Base-by-base conservation (phyloP, 2,113 vertebrate genomes). In the Ophthalmolycus amberensis region DNA sequence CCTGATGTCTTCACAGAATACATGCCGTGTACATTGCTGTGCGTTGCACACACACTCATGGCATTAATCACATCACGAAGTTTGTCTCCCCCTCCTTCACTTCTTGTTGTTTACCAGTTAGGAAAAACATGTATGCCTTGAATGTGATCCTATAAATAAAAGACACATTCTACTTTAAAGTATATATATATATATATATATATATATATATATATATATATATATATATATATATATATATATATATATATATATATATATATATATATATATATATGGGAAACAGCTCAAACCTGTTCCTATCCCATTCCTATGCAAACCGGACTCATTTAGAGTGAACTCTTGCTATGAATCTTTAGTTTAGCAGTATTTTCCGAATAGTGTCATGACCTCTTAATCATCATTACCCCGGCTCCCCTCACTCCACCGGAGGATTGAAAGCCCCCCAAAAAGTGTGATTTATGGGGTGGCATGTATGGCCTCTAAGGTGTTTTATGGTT, bases 401-500 rank as follows among this genome's bases (percentile, higher is more conserved):
- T 87, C 62, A 73, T 88, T 63, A 69, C 64, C 25, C 25, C 16
- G 46, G 68, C 69, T 83, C 44, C 37, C 40, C 59, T 79, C 75
- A 75, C 75, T 88, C 50, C 71, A 67, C 38, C 68, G 72, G n/a
- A 73, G 27, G 54, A 88, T 44, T 80, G 40, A 82, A 81, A 78
- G 60, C 69, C 54, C 54, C 54, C 62, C 40, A 87, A 76, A 63
- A 72, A 42, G 44, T 44, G 71, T 52, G 40, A 94, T 94, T 94
- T 94, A 94, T 92, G 84, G 84, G 81, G 71, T 88, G 78, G 88
- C 82, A 54, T 92, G 86, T 81, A 77, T 73, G 86, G 89, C 92
- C 87, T 92, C 88, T 77, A 75, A 93, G 89, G 91, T 95, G 93
- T 94, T 95, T 95, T 94, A 95, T 94, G 91, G 89, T 85, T 27